Evolutionary conservation across 2,113 vertebrate genomes (phyloP).

Genomic region (Talpa occidentalis): DNA sequence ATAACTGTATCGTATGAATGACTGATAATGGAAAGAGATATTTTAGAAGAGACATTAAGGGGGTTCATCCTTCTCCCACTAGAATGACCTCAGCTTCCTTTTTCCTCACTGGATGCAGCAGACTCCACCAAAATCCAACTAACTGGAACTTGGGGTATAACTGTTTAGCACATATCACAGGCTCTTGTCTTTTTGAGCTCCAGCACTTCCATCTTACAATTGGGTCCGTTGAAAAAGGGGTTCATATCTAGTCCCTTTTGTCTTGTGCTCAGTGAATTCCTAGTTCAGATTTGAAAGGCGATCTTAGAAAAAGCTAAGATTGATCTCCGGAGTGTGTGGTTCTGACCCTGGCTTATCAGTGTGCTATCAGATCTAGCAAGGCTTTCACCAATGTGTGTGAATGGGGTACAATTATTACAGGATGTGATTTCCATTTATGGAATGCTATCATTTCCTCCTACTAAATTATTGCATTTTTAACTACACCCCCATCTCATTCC

Average conservation of each 20-base stretch:
- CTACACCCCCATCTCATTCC: background rate
- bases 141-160: background rate
- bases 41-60: background rate
- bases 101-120: background rate
- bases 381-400: background rate
- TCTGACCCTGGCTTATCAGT: background rate
- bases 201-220: background rate
- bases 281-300: background rate
- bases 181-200: background rate
- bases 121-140: background rate
- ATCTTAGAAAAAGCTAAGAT: background rate
- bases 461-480: background rate
- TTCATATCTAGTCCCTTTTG: background rate
- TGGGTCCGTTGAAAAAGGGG: conserved; percentile 15
- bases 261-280: conserved; percentile 40
- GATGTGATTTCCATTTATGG: background rate
- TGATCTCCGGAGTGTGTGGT: background rate
- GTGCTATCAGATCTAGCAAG: background rate
- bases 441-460: background rate
- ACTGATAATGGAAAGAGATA: no score
- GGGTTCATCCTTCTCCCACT: background rate
- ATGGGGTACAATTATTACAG: background rate
- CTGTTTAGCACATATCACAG: conserved; percentile 30
- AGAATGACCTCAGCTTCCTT: background rate
- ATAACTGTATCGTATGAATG: background rate